phyloP scores from a whole-genome alignment of 2,888 invertebrate species.

The Mythimna albipuncta region DNA sequence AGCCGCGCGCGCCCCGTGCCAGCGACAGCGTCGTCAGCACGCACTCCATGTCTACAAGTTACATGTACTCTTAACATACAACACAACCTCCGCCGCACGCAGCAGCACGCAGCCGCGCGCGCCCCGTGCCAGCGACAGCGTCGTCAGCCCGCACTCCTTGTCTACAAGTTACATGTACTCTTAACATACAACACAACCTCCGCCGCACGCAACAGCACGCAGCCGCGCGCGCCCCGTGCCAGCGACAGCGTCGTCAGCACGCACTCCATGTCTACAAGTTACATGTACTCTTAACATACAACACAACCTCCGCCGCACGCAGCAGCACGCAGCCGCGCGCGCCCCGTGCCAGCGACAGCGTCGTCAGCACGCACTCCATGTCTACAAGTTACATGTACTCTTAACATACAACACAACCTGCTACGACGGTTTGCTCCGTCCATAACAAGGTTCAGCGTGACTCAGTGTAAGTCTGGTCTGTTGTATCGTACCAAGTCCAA shows the following conservation, averaged over 20 bases:
- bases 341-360: constrained; percentile 94
- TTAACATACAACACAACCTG: too few species aligned
- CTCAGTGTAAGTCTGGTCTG: too few species aligned
- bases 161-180: constrained; percentile 82
- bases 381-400: constrained; percentile 82
- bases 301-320: too few species aligned
- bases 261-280: constrained; percentile 94
- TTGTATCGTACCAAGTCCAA: too few species aligned
- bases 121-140: constrained; percentile 94
- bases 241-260: constrained; percentile 96
- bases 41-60: constrained; percentile 94
- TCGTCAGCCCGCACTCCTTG: constrained; percentile 97
- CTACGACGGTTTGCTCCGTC: too few species aligned
- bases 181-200: too few species aligned
- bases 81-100: too few species aligned
- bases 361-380: constrained; percentile 97
- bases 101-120: constrained; percentile 88
- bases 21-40: constrained; percentile 96
- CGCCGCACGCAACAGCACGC: constrained; percentile 74
- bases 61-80: too few species aligned
- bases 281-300: too few species aligned
- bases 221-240: constrained; percentile 92
- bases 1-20: constrained; percentile 92
- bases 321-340: constrained; percentile 88
- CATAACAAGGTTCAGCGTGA: too few species aligned